Evolutionary conservation across 2,888 invertebrate species (phyloP), one percentile per base, ranked within the genome.

Genomic region (Steinernema carpocapsae): DNA sequence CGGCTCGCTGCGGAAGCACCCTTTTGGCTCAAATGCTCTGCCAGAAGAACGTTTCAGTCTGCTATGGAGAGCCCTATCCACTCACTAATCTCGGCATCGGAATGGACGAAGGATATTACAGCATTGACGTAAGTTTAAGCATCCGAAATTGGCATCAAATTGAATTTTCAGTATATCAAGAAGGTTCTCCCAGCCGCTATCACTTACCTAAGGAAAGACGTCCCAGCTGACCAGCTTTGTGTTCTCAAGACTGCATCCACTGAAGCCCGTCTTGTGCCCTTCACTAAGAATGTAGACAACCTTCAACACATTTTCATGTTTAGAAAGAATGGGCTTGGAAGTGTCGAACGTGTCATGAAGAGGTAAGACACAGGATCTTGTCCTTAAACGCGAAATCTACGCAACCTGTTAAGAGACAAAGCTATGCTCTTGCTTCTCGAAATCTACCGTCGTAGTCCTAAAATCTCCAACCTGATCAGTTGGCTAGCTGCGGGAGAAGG

Each of bases 271-370:
- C 72, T 76, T 7, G 74, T 74, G 1, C 74, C 70, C 10, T 29
- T 70, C 10, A 48, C 29, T 37, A 37, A 72, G 22, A 71, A 46
- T 12, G 72, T 76, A 17, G 37, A 74, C 17, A 51, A 76, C 19
- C 17, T 76, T 45, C 72, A 72, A 64, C 74, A 76, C 45, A 74
- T 76, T 24, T 76, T 76, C 56, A 76, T 76, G 76, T 76, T 74
- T 72, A 51, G 76, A 6, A 72, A 72, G 56, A 74, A 74, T 14
- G 76, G 74, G 0, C 59, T 74, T 6, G 37, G n/a, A 1, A 70
- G 72, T 14, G 70, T 72, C 14, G 76, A 76, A 72, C 59, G 59
- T 17, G 22, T 76, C 19, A 19, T 74, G 12, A 19, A 51, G 17
- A 43, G 76, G 74, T 73, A 46, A 32, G n/a, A 46, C 14, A 32